Evolutionary conservation across 2,888 invertebrate species (phyloP), one percentile per base, ranked within the genome.

Genomic region (Ceraclea dissimilis): DNA sequence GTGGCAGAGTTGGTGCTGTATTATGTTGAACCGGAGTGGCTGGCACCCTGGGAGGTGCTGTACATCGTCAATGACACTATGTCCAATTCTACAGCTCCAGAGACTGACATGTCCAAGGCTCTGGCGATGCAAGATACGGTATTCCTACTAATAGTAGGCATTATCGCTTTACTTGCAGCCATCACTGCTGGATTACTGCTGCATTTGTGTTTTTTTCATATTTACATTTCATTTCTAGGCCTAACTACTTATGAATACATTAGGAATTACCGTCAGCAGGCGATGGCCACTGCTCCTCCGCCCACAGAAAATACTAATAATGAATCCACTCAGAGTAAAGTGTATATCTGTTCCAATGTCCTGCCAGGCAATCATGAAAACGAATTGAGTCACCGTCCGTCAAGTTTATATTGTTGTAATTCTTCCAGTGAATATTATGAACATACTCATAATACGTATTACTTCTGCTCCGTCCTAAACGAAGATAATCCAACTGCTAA

Each of bases 231-330:
- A 2, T 81, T 86, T 64, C 74, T 91, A 65, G 93, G 92, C 1
- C 76, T 93, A 47, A 92, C 93, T 18, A 94, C 93, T 0, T 94
- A 93, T 73, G 93, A 93, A 68, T 93, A 93, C 71, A 89, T 93
- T 54, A 55, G 74, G 49, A 74, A 72, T 60, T 73, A 74, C 66
- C 73, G 80, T 1, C 78, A 78, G 64, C 70, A 67, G 59, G 62
- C 63, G 21, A 59, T 61, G 57, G 48, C 63, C 39, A 62, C 61
- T 21, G 69, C 67, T 56, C 63, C 66, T 34, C 65, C 66, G 44
- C 52, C 63, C 57, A 33, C 59, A 59, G 59, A 63, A 57, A 59
- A 62, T 60, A 58, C 62, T 57, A 63, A 63, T 60, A 59, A 54
- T 55, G 60, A 62, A 54, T 17, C 58, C 44, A 44, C 55, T 47